These are phyloP conservation scores for Leptopilina clavipes DNA, from an alignment of 1,140 invertebrate species.

Conservation along the genomic window DNA sequence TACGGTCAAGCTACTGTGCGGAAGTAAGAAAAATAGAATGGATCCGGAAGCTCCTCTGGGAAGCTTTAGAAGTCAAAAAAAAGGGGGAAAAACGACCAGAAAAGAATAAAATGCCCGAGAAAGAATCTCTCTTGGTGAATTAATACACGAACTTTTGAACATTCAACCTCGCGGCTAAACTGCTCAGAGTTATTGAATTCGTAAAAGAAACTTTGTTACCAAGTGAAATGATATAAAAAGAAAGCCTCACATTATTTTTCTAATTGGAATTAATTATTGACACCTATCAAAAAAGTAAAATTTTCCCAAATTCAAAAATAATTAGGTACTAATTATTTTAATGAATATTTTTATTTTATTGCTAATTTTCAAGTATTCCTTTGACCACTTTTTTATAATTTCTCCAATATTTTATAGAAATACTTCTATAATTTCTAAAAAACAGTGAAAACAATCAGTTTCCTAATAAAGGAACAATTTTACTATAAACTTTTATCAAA, in stretches of 20 bases:
- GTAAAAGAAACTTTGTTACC: background rate
- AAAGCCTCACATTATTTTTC: background rate
- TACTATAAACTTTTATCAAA: too few relatives aligned
- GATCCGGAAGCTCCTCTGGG: conserved; percentile 11
- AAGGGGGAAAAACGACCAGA: background rate
- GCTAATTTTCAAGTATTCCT: too few relatives aligned
- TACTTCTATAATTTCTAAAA: too few relatives aligned
- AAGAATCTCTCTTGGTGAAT: conserved; percentile 2
- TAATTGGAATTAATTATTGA: too few relatives aligned
- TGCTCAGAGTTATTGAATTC: background rate
- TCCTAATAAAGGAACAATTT: too few relatives aligned
- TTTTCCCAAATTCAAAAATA: too few relatives aligned
- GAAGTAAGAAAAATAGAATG: conserved; percentile 24
- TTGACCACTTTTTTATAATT: too few relatives aligned
- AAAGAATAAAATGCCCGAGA: background rate
- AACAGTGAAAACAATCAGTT: too few relatives aligned
- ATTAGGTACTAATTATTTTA: too few relatives aligned
- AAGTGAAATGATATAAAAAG: background rate
- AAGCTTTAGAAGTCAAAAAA: background rate
- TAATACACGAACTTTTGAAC: conserved; percentile 15
- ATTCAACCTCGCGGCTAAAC: conserved; percentile 23
- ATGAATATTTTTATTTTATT: too few relatives aligned
- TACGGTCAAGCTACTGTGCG: conserved; percentile 5
- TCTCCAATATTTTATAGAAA: too few relatives aligned
- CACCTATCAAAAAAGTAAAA: too few relatives aligned